Conservation (phyloP, 1,140 invertebrate species). For the Drosophila grimshawi region DNA sequence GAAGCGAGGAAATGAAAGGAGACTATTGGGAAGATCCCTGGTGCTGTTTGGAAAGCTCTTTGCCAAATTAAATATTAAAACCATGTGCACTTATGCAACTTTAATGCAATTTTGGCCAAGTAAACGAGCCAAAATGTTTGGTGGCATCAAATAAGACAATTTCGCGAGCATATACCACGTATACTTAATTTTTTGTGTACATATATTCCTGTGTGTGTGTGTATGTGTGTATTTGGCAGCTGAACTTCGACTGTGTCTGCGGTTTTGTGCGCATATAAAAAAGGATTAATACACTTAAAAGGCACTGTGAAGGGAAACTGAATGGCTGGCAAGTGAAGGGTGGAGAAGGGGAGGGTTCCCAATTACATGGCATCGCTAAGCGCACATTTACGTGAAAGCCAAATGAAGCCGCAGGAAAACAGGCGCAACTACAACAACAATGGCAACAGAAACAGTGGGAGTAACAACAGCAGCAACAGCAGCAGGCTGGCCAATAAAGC, state of each 20-base stretch:
- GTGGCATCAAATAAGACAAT: constrained; percentile 49
- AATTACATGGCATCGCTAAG: constrained; percentile 65
- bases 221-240: constrained; percentile 20
- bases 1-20: constrained; percentile 1
- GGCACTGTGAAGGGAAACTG: constrained; percentile 14
- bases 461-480: constrained; percentile 14
- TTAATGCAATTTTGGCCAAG: constrained; percentile 82
- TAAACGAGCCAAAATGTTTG: constrained; percentile 58
- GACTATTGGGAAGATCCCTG: constrained; percentile 23
- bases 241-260: constrained; percentile 28
- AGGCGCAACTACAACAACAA: constrained; percentile 45
- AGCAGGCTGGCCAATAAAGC: constrained; percentile 67
- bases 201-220: constrained; percentile 22
- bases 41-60: constrained; percentile 74
- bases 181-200: constrained; percentile 57
- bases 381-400: constrained; percentile 77
- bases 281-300: constrained; percentile 81
- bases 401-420: constrained; percentile 68
- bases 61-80: constrained; percentile 84
- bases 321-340: not conserved
- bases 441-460: not conserved
- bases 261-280: constrained; percentile 64
- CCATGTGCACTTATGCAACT: constrained; percentile 83
- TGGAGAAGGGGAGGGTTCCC: constrained; percentile 11
- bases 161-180: constrained; percentile 46